A percentile compares a stretch with the other conserved stretches of the same genome.
Conservation (phyloP, 2,888 invertebrate genomes). For the Desoria tigrina region DNA sequence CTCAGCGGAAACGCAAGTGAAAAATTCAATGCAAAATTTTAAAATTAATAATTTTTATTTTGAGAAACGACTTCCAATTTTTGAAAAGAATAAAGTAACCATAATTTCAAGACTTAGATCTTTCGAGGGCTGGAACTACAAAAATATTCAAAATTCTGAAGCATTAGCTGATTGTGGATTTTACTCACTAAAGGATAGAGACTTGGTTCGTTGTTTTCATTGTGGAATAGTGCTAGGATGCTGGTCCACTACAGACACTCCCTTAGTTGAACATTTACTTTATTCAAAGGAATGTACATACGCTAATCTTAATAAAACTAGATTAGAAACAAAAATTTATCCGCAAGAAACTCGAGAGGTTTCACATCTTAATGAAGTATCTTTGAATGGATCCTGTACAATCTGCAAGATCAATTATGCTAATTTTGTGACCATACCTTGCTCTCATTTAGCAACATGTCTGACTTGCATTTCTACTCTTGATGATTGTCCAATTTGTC, state of each 20-base stretch:
- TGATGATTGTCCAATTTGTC: not conserved
- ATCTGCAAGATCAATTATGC: not conserved
- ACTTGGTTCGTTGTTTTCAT: slow-evolving; percentile 31
- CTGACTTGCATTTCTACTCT: not conserved
- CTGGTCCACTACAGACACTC: slow-evolving; percentile 23
- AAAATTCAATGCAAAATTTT: too few species aligned
- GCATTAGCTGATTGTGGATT: slow-evolving; percentile 32
- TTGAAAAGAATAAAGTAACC: too few species aligned
- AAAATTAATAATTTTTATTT: too few species aligned
- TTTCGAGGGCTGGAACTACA: not conserved
- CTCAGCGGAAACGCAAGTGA: too few species aligned
- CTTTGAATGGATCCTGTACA: not conserved
- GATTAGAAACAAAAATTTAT: not conserved
- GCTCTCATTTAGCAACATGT: slow-evolving; percentile 12
- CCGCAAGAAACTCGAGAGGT: too few species aligned
- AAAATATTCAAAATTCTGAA: not conserved
- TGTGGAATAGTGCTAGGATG: slow-evolving; percentile 33
- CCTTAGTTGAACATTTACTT: slow-evolving; percentile 35
- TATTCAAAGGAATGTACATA: slow-evolving; percentile 11
- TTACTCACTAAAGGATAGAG: slow-evolving; percentile 19
- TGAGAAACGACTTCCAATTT: too few species aligned
- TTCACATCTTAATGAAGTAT: not conserved
- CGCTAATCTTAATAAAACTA: not conserved
- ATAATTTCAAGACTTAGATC: too few species aligned
- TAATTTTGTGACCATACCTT: not conserved